A percentile compares a stretch with the other conserved stretches of the same genome.
These are phyloP conservation scores for Drosophila sordidula DNA, from an alignment of 2,888 invertebrate genomes.

Conservation along the genomic window DNA sequence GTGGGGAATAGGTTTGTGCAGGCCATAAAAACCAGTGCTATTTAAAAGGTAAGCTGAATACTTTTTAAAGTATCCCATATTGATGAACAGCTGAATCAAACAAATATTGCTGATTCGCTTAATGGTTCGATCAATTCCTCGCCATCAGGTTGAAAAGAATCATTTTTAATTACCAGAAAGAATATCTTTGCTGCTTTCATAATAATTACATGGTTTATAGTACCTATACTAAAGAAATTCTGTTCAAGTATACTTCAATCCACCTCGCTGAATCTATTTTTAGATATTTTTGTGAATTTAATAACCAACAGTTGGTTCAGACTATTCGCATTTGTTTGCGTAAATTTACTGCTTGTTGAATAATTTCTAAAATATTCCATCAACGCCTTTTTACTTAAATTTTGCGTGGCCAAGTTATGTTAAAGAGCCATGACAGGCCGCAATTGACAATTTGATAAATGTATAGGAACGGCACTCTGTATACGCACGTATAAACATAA, in stretches of 20 bases:
- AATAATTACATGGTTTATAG: no score
- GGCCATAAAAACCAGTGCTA: no score
- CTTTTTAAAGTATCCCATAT: no score
- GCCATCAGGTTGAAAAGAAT: no score
- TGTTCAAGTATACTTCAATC: background rate
- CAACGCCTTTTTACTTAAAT: conserved; percentile 69
- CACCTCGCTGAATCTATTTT: background rate
- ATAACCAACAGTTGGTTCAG: conserved; percentile 16
- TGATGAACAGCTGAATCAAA: no score
- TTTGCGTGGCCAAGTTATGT: conserved; percentile 35
- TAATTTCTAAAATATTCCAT: conserved; percentile 47
- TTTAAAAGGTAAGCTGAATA: no score
- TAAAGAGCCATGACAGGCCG: conserved; percentile 56
- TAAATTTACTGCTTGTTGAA: conserved; percentile 32
- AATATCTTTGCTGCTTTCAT: no score
- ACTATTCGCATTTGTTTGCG: background rate
- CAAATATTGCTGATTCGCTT: no score
- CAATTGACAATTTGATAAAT: conserved; percentile 64
- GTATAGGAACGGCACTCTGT: background rate
- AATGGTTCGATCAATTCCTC: no score
- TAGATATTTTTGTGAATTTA: background rate
- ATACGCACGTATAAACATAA: conserved; percentile 2
- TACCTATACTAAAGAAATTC: background rate
- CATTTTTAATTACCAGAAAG: no score
- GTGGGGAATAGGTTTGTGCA: background rate